These are phyloP conservation scores for Cryptotermes secundus DNA, from an alignment of 1,140 invertebrate species.

Conservation along the genomic window DNA sequence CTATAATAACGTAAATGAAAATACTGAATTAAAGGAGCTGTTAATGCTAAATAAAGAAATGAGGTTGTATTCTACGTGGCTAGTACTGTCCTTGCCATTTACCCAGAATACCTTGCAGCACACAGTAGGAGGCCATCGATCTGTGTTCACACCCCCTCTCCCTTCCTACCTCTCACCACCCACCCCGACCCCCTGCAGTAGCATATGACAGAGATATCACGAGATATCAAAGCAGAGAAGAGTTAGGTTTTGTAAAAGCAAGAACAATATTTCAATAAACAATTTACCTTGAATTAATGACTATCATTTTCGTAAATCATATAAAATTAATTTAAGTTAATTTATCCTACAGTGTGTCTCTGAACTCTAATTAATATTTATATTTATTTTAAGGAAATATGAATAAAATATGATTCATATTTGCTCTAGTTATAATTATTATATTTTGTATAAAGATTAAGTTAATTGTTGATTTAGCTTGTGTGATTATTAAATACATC, in stretches of 20 bases:
- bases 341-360: no score
- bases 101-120: background rate
- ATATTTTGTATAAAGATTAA: no score
- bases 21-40: background rate
- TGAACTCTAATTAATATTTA: no score
- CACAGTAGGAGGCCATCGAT: background rate
- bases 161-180: background rate
- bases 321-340: no score
- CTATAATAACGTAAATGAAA: background rate
- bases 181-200: background rate
- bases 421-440: no score
- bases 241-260: background rate
- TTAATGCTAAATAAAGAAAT: background rate
- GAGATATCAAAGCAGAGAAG: background rate
- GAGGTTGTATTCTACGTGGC: constrained; percentile 2
- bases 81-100: constrained; percentile 4
- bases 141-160: background rate
- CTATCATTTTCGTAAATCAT: no score
- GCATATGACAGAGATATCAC: constrained; percentile 17
- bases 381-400: no score
- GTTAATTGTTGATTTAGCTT: no score
- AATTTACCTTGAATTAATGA: background rate
- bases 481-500: no score
- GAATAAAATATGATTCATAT: no score
- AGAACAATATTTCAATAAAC: background rate